phyloP scores from a whole-genome alignment of 2,888 invertebrate species.

The Ryuthela nishihirai region DNA sequence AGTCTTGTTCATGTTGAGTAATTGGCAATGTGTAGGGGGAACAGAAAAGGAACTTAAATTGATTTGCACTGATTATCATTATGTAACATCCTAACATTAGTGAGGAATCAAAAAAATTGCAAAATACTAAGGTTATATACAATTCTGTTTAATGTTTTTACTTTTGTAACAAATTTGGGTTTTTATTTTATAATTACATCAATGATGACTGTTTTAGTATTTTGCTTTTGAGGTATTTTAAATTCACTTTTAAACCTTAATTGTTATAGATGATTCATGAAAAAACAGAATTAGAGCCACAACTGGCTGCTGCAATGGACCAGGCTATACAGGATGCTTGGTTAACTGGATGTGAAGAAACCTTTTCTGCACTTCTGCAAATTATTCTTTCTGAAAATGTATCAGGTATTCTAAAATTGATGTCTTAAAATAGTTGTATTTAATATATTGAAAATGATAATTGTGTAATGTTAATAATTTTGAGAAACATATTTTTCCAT shows the following conservation, averaged over 20 bases:
- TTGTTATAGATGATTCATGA: conserved; percentile 49
- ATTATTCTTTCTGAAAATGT: conserved; percentile 74
- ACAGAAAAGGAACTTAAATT: too few relatives aligned
- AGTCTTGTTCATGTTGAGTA: too few relatives aligned
- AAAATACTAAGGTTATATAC: not conserved
- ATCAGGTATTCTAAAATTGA: conserved; percentile 52
- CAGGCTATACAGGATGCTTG: conserved; percentile 63
- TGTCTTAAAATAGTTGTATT: too few relatives aligned
- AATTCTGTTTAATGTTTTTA: not conserved
- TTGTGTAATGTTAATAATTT: too few relatives aligned
- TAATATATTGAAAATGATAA: too few relatives aligned
- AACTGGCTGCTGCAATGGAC: conserved; percentile 63
- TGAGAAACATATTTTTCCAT: too few relatives aligned
- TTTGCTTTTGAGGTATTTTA: not conserved
- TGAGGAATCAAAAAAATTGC: too few relatives aligned
- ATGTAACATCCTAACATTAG: too few relatives aligned
- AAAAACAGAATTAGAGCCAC: conserved; percentile 55
- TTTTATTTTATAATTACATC: not conserved
- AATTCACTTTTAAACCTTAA: not conserved
- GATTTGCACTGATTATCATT: too few relatives aligned
- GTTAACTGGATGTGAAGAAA: conserved; percentile 60
- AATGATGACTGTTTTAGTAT: too few relatives aligned
- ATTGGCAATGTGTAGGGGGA: too few relatives aligned
- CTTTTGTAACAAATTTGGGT: not conserved
- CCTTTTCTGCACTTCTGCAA: conserved; percentile 70